Evolutionary conservation across 2,113 vertebrate genomes (phyloP), one percentile per base, ranked within the genome.

Genomic region (Arvicanthis niloticus): DNA sequence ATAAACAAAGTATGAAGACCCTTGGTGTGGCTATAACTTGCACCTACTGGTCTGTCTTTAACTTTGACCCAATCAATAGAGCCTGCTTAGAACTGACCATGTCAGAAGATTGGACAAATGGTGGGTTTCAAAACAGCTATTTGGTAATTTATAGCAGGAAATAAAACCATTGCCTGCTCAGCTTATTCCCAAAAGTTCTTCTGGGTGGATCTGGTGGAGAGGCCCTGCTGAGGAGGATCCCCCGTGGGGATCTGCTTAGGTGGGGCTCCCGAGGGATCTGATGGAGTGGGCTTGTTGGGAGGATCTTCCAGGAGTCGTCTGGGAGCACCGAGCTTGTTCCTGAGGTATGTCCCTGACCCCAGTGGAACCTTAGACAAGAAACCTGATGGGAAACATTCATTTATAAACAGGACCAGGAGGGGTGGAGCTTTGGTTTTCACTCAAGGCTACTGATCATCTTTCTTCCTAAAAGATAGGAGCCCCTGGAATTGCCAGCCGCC

Each of bases 1-100:
- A 82, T 65, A 45, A n/a, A 53, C 7, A 26, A n/a, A 60, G 7
- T 31, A 58, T 10, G 0, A 10, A 53, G 53, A 37, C 37, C 21
- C 8, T 42, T 1, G 2, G 8, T 16, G 62, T 45, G 34, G 34
- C 56, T n/a, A 11, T 7, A 31, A 13, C n/a, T 11, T 68, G 0
- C 1, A 10, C 45, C 60, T 92, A 48, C 42, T 22, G 15, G 37
- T 24, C 4, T 16, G 45, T 34, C 37, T 8, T 22, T 13, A 0
- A 7, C 19, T 51, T 37, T 5, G 17, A 11, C n/a, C 1, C 45
- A 22, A 40, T 29, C 40, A 24, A 24, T 13, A 8, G 45, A 58
- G 67, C 21, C 29, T 24, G 1, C 0, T 15, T 51, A 29, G 42
- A 78, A 7, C 5, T 4, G 37, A n/a, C 37, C 62, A 34, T 34